These are phyloP conservation scores for Melanotaenia pygmaea DNA, from an alignment of 2,797 vertebrate genomes.

Conservation along the genomic window DNA sequence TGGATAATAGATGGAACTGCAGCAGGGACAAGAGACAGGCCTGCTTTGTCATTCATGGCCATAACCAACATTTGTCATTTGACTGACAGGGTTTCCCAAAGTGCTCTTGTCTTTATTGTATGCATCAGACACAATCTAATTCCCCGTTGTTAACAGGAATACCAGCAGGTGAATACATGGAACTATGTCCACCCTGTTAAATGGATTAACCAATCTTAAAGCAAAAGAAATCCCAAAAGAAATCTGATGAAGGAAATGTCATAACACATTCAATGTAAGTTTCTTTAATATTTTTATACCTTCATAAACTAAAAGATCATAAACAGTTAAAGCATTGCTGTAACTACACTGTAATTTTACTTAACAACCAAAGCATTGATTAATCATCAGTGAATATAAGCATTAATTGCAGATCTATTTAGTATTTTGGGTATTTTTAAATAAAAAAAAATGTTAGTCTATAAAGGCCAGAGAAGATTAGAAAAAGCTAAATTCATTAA, in stretches of 20 bases:
- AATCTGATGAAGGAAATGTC: no score
- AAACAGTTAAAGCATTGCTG: not conserved
- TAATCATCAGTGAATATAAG: not conserved
- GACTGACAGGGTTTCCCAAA: slow-evolving; percentile 40
- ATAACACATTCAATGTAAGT: no score
- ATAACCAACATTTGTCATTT: slow-evolving; percentile 40
- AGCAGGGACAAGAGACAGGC: slow-evolving; percentile 8
- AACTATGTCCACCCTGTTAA: slow-evolving; percentile 16
- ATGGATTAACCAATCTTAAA: not conserved
- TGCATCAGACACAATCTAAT: slow-evolving; percentile 29
- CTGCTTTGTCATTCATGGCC: slow-evolving; percentile 43
- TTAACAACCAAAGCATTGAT: not conserved
- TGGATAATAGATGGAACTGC: slow-evolving; percentile 41
- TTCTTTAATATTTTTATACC: no score
- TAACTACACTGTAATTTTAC: no score
- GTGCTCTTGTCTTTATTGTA: slow-evolving; percentile 48
- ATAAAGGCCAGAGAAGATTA: not conserved
- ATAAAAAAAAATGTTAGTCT: not conserved
- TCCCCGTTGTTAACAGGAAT: slow-evolving; percentile 24
- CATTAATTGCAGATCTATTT: not conserved
- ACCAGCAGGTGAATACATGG: not conserved
- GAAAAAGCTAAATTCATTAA: not conserved
- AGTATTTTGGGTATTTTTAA: not conserved
- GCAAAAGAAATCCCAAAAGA: no score
- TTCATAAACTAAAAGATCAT: not conserved